Evolutionary conservation across 2,797 vertebrate genomes (phyloP), one percentile per base, ranked within the genome.

Genomic region (Discoglossus pictus): DNA sequence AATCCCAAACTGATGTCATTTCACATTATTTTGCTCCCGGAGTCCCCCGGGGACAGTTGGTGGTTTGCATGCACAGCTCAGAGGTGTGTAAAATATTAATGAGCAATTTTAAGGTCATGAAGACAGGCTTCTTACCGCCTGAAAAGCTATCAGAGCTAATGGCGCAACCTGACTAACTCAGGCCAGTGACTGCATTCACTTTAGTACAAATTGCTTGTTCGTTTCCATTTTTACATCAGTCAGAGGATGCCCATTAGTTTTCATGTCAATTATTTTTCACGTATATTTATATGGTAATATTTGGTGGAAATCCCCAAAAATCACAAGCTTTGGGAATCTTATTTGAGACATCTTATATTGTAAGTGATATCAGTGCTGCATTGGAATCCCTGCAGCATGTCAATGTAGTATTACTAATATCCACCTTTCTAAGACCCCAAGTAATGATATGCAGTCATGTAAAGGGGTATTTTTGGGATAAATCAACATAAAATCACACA

Each of bases 41-140:
- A 11, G 40, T 40, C n/a, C 64, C 24, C 44, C 12, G 7, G 54
- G 18, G 42, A 42, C 34, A 9, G 4, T 20, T 23, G 44, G 5
- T 34, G 53, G 52, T 66, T 60, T 51, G 18, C 38, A 60, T 18
- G 44, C 63, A 48, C 20, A 56, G 48, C 27, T 68, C 47, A 74
- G 65, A 52, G 50, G 56, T 38, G 65, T 63, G 67, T 82, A 69
- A 82, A 82, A 84, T 81, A 82, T 81, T 80, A 75, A 74, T 75
- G 67, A 70, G 23, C 55, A 52, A 60, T 46, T 60, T 59, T 68
- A 60, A 60, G 54, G 65, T 52, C 36, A 52, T 6, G 21, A 27
- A 35, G 46, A 51, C 23, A 17, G 6, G 54, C 36, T 27, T 58
- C 38, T 58, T 11, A 43, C 20, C 9, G 20, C 27, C 20, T 24